Percentiles rank a stretch among this genome's conserved stretches.
Evolutionary conservation across 1,140 invertebrate genomes (phyloP).

Genomic region (Lutraria rhynchaena): DNA sequence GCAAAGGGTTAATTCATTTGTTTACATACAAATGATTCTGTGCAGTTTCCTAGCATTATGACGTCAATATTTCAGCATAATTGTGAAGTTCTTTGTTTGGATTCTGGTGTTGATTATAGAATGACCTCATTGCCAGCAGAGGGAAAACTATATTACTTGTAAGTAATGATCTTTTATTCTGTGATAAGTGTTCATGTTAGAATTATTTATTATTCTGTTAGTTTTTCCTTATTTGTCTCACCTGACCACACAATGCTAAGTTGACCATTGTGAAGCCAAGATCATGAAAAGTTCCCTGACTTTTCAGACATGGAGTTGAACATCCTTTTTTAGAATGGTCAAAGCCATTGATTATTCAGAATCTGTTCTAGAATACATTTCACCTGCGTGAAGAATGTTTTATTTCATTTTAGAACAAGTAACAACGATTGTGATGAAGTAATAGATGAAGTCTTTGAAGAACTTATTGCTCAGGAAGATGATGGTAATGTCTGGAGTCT

Average conservation of each 20-base stretch:
- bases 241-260: too few relatives aligned
- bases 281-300: too few relatives aligned
- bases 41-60: not conserved
- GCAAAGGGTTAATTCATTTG: too few relatives aligned
- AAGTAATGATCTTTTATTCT: too few relatives aligned
- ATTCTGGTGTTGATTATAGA: conserved; percentile 97
- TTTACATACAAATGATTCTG: not conserved
- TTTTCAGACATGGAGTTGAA: too few relatives aligned
- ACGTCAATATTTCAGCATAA: conserved; percentile 84
- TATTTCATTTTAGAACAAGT: conserved; percentile 82
- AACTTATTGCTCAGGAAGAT: conserved; percentile 93
- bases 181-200: too few relatives aligned
- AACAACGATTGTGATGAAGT: conserved; percentile 86
- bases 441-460: conserved; percentile 92
- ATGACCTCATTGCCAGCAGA: conserved; percentile 81
- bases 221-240: too few relatives aligned
- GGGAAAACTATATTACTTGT: conserved; percentile 88
- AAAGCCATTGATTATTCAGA: not conserved
- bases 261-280: too few relatives aligned
- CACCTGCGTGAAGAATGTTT: not conserved
- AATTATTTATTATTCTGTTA: too few relatives aligned
- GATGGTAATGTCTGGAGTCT: too few relatives aligned
- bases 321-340: not conserved
- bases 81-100: conserved; percentile 90
- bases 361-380: not conserved